A percentile compares a stretch with the other conserved stretches of the same genome.
phyloP scores from a whole-genome alignment of 2,113 vertebrate genomes.

The Megalops atlanticus region DNA sequence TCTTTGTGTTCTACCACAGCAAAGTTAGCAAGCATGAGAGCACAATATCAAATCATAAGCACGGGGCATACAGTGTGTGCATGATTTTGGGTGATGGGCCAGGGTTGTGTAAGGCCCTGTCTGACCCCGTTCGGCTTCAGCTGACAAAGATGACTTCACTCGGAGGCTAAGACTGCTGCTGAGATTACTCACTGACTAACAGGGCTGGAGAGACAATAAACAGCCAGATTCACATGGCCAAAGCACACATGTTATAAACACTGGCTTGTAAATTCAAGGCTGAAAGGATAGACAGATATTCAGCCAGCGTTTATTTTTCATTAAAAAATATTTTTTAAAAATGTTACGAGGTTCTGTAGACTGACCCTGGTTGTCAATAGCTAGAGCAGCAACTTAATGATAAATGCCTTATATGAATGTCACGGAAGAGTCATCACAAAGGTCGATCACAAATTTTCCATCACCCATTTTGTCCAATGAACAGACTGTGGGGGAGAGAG shows the following conservation, averaged over 20 bases:
- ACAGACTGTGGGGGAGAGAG: neutral
- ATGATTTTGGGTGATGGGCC: neutral
- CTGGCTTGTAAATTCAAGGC: neutral
- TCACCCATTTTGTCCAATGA: neutral
- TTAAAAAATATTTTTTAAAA: too few relatives aligned
- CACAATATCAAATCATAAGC: neutral
- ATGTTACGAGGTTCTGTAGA: too few relatives aligned
- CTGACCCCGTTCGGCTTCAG: neutral
- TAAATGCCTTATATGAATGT: neutral
- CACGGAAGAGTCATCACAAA: neutral
- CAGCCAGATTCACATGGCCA: neutral
- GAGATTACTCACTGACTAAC: neutral
- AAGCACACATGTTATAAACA: neutral
- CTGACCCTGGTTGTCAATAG: too few relatives aligned
- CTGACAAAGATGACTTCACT: conserved; percentile 4
- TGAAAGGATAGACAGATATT: neutral
- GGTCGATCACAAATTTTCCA: neutral
- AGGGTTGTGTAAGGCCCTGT: neutral
- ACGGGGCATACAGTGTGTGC: neutral
- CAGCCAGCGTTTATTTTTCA: too few relatives aligned
- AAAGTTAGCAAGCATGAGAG: neutral
- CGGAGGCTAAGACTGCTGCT: neutral
- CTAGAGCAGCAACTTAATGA: too few relatives aligned
- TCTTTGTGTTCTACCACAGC: neutral
- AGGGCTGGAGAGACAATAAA: neutral